A percentile compares a stretch with the other conserved stretches of the same genome.
phyloP scores from a whole-genome alignment of 2,888 invertebrate species.

The Hemaris fuciformis region DNA sequence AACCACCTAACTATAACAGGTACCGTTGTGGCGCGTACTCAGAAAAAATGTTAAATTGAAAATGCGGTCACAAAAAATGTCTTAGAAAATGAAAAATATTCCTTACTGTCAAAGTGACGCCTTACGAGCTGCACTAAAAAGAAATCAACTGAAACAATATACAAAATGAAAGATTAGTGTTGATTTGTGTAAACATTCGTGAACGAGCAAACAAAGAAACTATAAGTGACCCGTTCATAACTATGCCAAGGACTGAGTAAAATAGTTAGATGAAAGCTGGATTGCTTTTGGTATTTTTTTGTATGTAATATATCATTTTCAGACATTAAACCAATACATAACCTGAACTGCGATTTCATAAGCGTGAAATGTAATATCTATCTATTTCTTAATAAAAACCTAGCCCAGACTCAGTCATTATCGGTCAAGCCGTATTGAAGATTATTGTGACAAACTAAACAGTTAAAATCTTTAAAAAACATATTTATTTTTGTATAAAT shows the following conservation, averaged over 20 bases:
- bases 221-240: constrained; percentile 3
- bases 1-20: no score
- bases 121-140: neutral
- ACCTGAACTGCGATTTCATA: no score
- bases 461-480: no score
- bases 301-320: neutral
- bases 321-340: neutral
- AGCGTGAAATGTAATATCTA: no score
- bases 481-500: no score
- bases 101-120: neutral
- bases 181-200: neutral
- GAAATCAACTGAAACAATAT: neutral
- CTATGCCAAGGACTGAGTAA: constrained; percentile 21
- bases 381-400: no score
- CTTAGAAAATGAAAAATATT: neutral
- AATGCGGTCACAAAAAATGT: neutral
- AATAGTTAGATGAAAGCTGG: neutral
- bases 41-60: no score
- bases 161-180: neutral
- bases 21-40: no score
- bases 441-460: no score
- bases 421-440: no score
- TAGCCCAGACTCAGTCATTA: no score
- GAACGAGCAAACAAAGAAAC: neutral
- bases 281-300: no score